Base-by-base conservation (phyloP, 1,140 invertebrate species). In the Plutomurus gul region DNA sequence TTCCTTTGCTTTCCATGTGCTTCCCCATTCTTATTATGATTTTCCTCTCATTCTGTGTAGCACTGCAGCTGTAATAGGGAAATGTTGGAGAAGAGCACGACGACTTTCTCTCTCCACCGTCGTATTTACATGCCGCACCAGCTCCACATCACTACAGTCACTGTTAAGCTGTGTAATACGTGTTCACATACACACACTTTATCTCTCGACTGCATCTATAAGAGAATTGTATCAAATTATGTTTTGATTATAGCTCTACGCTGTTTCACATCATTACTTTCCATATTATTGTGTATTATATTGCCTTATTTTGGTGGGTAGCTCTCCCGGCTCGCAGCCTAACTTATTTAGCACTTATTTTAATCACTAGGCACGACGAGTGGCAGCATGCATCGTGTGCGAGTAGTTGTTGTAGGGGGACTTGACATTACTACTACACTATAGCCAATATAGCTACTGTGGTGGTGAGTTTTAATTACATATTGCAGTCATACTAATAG, bases 181-280 rank as follows among this genome's bases (percentile, higher is more conserved):
- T 43, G n/a, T 43, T 43, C 39, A 10, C n/a, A 43, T 43, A 43
- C 1, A 10, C 2, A 0, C 51, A 33, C 25, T 4, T 65, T 65
- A 65, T 65, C 56, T 30, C 56, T 65, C 25, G 36, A 33, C 36
- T 65, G 36, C 27, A 65, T 65, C 56, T 36, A n/a, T 3, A 33
- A 27, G 10, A 16, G 56, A 65, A 65, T 65, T 65, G 56, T 65
- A 65, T 65, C 56, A 65, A 65, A 65, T 65, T 65, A 65, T 36
- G 56, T 65, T 65, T 65, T 65, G 56, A 65, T 65, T 65, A 65
- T 65, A 65, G 56, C 20, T 65, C 56, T 33, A 36, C n/a, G 36
- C 25, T 65, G 56, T 65, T 65, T 33, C 56, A 65, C 56, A 65
- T 65, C 56, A 65, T 65, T 65, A 65, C 27, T 65, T 16, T n/a